phyloP scores from a whole-genome alignment of 2,888 invertebrate genomes.

The Torymus tubicola region DNA sequence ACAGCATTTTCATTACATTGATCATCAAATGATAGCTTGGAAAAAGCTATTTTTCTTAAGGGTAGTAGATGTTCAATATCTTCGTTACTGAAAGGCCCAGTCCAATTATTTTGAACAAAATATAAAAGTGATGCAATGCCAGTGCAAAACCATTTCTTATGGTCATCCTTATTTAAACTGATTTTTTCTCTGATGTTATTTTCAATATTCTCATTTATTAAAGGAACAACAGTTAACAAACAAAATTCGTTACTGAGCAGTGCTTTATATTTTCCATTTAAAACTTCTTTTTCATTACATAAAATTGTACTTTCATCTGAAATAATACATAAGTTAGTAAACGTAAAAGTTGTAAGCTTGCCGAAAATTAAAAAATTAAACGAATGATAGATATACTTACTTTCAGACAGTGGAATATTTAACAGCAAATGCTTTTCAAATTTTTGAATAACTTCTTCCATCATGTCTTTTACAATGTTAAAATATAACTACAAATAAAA shows the following conservation, averaged over 20 bases:
- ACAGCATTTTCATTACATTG: slow-evolving; percentile 70
- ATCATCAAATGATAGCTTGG: slow-evolving; percentile 72
- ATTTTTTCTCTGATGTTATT: slow-evolving; percentile 58
- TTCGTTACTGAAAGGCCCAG: slow-evolving; percentile 81
- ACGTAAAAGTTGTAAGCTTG: not conserved
- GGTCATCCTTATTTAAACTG: slow-evolving; percentile 50
- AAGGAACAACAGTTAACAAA: slow-evolving; percentile 12
- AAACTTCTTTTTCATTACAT: slow-evolving; percentile 51
- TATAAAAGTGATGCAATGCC: slow-evolving; percentile 83
- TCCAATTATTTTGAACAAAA: slow-evolving; percentile 90
- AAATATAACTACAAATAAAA: not conserved
- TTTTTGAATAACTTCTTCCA: slow-evolving; percentile 20
- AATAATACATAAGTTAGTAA: slow-evolving; percentile 1
- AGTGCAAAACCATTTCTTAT: slow-evolving; percentile 76
- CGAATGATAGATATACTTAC: slow-evolving; percentile 22
- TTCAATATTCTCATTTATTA: slow-evolving; percentile 55
- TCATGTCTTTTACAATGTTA: slow-evolving; percentile 7
- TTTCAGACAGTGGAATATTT: slow-evolving; percentile 35
- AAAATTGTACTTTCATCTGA: slow-evolving; percentile 87
- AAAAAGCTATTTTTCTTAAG: slow-evolving; percentile 67
- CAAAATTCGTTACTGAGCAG: slow-evolving; percentile 53
- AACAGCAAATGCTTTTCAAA: slow-evolving; percentile 45
- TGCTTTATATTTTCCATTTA: slow-evolving; percentile 54
- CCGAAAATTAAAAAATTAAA: not conserved
- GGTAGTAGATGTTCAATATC: slow-evolving; percentile 64